Evolutionary conservation across 2,113 vertebrate genomes (phyloP).

Genomic region (Ceratotherium simum): DNA sequence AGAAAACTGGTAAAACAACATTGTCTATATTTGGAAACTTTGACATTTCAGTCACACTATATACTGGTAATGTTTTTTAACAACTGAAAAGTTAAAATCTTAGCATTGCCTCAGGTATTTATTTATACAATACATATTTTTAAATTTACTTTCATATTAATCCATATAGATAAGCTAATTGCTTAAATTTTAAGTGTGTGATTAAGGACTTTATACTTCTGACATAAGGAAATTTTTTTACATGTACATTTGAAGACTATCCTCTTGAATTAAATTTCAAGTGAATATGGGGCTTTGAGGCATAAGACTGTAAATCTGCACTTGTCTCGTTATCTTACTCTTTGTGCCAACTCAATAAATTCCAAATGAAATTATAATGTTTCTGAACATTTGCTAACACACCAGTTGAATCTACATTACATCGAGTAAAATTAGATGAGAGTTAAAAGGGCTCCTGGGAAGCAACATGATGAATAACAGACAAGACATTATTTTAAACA

Average conservation of each 20-base stretch:
- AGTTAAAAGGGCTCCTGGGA: neutral
- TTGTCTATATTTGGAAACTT: slow-evolving; percentile 14
- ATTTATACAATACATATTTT: neutral
- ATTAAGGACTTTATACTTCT: neutral
- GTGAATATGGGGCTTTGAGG: neutral
- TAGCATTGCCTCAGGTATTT: neutral
- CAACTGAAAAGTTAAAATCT: neutral
- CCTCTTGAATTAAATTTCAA: neutral
- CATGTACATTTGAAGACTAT: neutral
- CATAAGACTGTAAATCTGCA: neutral
- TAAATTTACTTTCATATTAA: neutral
- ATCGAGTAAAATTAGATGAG: slow-evolving; percentile 16
- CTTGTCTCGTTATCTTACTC: neutral
- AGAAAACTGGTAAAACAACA: neutral
- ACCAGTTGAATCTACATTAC: neutral
- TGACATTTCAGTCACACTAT: neutral
- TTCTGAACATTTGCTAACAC: neutral
- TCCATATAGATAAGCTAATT: neutral
- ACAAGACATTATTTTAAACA: slow-evolving; percentile 64
- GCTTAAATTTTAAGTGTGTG: neutral
- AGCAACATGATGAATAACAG: slow-evolving; percentile 48
- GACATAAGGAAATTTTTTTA: neutral
- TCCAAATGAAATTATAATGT: neutral
- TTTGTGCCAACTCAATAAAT: slow-evolving; percentile 30
- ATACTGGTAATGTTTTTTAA: neutral